A percentile compares a stretch with the other conserved stretches of the same genome.
Conservation (phyloP, 2,113 vertebrate species). For the Anhinga rufa region DNA sequence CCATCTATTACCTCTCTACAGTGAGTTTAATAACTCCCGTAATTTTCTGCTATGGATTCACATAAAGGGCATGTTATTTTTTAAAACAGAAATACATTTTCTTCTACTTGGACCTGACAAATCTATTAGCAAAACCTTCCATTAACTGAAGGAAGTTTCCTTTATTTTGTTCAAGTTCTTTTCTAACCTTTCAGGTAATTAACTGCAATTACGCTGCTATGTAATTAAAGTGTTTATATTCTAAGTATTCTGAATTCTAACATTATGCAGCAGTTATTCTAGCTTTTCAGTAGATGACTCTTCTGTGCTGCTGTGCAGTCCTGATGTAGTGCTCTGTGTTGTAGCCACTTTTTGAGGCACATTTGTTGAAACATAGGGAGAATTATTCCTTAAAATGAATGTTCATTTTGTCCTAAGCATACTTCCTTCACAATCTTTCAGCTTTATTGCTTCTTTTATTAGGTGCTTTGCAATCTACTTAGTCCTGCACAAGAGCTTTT, state of each 20-base stretch:
- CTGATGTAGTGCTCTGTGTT: neutral
- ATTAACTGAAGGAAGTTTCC: neutral
- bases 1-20: neutral
- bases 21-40: constrained; percentile 21
- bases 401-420: neutral
- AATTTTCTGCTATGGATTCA: constrained; percentile 39
- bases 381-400: neutral
- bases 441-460: neutral
- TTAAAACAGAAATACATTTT: constrained; percentile 3
- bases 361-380: neutral
- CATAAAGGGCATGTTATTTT: constrained; percentile 24
- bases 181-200: constrained; percentile 33
- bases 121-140: neutral
- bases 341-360: neutral
- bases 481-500: neutral
- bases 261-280: neutral
- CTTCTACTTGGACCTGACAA: neutral
- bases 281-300: neutral
- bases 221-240: neutral
- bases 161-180: neutral
- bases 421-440: neutral
- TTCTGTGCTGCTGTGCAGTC: neutral
- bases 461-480: neutral
- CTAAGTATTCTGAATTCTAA: neutral
- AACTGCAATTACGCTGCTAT: neutral